Conservation (phyloP, 2,888 invertebrate genomes). For the Oegoconia quadripuncta region DNA sequence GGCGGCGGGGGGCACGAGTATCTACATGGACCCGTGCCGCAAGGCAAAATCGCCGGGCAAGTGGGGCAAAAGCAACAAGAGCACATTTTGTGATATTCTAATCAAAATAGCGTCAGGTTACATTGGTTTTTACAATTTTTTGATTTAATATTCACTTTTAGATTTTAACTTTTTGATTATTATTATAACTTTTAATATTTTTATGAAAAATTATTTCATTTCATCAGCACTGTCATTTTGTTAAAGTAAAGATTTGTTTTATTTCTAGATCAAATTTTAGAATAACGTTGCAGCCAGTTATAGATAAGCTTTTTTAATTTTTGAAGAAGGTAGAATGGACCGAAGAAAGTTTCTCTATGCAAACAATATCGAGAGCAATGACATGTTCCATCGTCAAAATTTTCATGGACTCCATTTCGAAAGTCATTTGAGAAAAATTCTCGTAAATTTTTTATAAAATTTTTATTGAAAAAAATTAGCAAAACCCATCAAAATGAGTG, state of each 20-base stretch:
- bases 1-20: slow-evolving; percentile 56
- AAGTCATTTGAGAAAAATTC: neutral
- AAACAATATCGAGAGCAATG: neutral
- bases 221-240: slow-evolving; percentile 10
- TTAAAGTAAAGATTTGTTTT: neutral
- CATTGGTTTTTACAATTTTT: slow-evolving; percentile 1
- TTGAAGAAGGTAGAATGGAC: no score
- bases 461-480: slow-evolving; percentile 26
- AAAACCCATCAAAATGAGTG: slow-evolving; percentile 56
- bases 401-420: neutral
- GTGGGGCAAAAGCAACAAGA: slow-evolving; percentile 50
- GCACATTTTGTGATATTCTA: slow-evolving; percentile 18
- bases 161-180: slow-evolving; percentile 21
- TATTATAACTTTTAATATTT: slow-evolving; percentile 14
- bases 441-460: slow-evolving; percentile 8
- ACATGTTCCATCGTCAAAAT: neutral
- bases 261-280: neutral
- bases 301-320: no score
- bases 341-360: no score
- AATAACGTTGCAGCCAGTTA: neutral
- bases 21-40: slow-evolving; percentile 49
- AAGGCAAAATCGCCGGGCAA: slow-evolving; percentile 63
- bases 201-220: slow-evolving; percentile 12
- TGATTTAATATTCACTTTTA: slow-evolving; percentile 6
- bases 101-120: neutral